These are phyloP conservation scores for Ovibos moschatus DNA, from an alignment of 2,113 vertebrate genomes.

Conservation along the genomic window DNA sequence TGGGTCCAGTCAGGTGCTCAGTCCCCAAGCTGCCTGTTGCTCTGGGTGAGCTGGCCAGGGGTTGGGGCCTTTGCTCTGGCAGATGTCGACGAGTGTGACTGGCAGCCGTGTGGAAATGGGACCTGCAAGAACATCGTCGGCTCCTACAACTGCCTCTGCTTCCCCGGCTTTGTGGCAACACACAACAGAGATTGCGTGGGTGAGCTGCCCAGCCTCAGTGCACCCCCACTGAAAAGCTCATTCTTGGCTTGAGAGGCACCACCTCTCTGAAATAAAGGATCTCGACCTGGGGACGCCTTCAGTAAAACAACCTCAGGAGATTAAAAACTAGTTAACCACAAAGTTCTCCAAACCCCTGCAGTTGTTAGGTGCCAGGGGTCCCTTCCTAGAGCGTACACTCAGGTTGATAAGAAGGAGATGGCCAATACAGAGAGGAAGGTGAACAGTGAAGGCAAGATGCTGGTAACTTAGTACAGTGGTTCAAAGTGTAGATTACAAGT, in stretches of 20 bases:
- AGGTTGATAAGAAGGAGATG: neutral
- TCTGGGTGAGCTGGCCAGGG: neutral
- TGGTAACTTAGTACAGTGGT: neutral
- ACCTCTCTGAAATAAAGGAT: neutral
- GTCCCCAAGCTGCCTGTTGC: neutral
- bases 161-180: slow-evolving; percentile 91
- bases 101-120: slow-evolving; percentile 91
- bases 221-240: neutral
- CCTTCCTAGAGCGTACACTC: neutral
- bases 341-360: neutral
- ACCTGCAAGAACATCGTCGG: slow-evolving; percentile 95
- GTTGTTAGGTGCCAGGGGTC: no score
- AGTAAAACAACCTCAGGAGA: neutral
- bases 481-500: neutral
- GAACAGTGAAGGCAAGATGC: neutral
- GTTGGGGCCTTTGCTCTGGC: neutral
- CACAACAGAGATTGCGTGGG: slow-evolving; percentile 94
- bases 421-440: neutral
- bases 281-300: neutral
- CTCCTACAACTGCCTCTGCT: slow-evolving; percentile 96
- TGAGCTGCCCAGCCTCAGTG: slow-evolving; percentile 65
- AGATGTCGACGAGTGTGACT: slow-evolving; percentile 95
- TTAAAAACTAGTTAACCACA: neutral
- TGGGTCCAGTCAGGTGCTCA: neutral
- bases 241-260: neutral